Percentiles rank a stretch among this genome's conserved stretches.
phyloP scores from a whole-genome alignment of 2,888 invertebrate genomes.

The Drosophila emarginata region DNA sequence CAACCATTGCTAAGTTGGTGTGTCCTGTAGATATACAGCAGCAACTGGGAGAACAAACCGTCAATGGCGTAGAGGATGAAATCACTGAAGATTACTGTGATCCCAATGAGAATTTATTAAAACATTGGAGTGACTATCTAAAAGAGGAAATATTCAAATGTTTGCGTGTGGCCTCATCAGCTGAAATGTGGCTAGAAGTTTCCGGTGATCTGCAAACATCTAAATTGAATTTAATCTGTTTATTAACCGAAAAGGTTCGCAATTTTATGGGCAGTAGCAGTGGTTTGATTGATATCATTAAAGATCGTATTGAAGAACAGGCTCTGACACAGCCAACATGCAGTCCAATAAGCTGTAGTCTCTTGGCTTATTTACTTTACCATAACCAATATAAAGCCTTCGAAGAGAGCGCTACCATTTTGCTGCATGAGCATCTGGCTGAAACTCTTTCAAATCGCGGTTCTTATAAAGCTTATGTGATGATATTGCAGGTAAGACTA shows the following conservation, averaged over 20 bases:
- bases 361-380: conserved; percentile 64
- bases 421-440: conserved; percentile 76
- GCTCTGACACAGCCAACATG: conserved; percentile 47
- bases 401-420: conserved; percentile 74
- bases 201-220: conserved; percentile 31
- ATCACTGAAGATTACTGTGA: conserved; percentile 79
- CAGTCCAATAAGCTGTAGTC: conserved; percentile 65
- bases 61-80: conserved; percentile 53
- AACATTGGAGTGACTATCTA: conserved; percentile 76
- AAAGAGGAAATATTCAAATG: conserved; percentile 66
- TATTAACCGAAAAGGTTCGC: conserved; percentile 69
- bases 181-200: conserved; percentile 63
- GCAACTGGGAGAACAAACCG: conserved; percentile 48
- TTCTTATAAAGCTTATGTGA: conserved; percentile 66
- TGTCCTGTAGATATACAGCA: conserved; percentile 54
- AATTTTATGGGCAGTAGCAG: conserved; percentile 66
- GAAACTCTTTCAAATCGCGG: conserved; percentile 63
- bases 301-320: conserved; percentile 67
- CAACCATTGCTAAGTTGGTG: conserved; percentile 73
- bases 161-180: conserved; percentile 67
- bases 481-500: conserved; percentile 69
- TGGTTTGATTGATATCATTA: conserved; percentile 65
- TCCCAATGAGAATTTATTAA: conserved; percentile 75
- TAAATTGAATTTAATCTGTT: conserved; percentile 58
- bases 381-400: conserved; percentile 69